phyloP scores from a whole-genome alignment of 2,113 vertebrate species.

The Tragelaphus buxtoni region DNA sequence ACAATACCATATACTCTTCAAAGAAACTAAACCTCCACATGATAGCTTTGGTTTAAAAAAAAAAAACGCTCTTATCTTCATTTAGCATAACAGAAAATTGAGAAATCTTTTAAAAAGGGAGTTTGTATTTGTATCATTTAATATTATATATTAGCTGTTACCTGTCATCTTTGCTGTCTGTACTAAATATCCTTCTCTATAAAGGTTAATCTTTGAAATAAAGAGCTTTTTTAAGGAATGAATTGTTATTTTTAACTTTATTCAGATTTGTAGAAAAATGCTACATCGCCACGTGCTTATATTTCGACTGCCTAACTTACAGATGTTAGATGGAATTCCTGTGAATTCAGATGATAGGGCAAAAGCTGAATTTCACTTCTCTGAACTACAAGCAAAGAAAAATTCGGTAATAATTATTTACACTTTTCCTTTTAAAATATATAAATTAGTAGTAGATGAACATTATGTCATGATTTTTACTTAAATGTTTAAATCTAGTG shows the following conservation, averaged over 20 bases:
- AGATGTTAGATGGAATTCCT: constrained; percentile 85
- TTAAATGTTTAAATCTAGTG: background rate
- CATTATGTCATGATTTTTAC: background rate
- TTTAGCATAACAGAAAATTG: background rate
- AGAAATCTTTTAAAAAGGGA: background rate
- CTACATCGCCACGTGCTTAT: constrained; percentile 82
- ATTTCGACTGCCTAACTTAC: constrained; percentile 82
- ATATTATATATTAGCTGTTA: background rate
- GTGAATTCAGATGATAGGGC: constrained; percentile 85
- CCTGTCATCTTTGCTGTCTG: background rate
- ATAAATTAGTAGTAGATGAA: background rate
- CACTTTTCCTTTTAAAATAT: background rate
- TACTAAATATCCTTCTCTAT: background rate
- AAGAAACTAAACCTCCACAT: background rate
- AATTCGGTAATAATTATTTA: constrained; percentile 50
- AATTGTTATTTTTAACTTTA: constrained; percentile 35
- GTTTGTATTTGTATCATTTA: background rate
- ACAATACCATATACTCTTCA: background rate
- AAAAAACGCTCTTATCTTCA: background rate
- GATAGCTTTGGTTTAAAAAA: background rate
- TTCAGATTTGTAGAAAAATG: constrained; percentile 82
- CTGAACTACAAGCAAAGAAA: constrained; percentile 80
- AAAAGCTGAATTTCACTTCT: constrained; percentile 81
- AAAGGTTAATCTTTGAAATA: constrained; percentile 28
- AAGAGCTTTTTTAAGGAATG: background rate